Evolutionary conservation across 2,113 vertebrate species (phyloP).

Genomic region (Heliornis fulica): DNA sequence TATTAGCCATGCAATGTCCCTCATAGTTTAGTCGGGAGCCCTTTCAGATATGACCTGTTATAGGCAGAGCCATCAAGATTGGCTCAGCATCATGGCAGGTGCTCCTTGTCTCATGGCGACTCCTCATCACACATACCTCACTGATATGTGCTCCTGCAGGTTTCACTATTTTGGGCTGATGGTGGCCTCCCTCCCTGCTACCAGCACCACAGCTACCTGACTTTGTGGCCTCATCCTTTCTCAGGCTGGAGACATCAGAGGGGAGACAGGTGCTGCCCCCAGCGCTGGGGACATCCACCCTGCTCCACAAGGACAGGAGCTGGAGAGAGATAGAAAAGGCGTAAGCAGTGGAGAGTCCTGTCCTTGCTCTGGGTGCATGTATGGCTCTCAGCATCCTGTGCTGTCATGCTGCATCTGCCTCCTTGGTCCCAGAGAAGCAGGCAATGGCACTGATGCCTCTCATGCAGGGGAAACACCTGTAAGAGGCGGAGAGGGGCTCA

Average conservation of each 20-base stretch:
- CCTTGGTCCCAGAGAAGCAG: fast-evolving
- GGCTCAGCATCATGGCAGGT: neutral
- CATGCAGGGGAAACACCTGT: fast-evolving
- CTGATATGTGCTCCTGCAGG: neutral
- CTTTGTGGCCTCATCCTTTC: neutral
- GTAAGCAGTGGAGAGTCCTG: neutral
- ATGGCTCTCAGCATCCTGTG: fast-evolving
- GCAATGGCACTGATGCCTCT: neutral
- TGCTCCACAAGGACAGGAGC: neutral
- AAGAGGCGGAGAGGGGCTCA: neutral
- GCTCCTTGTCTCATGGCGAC: neutral
- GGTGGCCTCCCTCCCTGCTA: neutral
- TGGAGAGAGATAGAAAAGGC: neutral
- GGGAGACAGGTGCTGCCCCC: neutral
- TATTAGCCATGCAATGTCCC: fast-evolving
- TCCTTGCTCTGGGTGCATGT: neutral
- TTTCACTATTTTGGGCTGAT: neutral
- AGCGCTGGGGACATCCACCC: neutral
- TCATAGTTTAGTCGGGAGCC: neutral
- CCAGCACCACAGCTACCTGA: neutral
- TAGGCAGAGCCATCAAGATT: neutral
- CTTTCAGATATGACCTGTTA: fast-evolving
- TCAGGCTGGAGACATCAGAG: neutral
- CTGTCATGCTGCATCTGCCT: neutral
- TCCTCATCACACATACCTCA: neutral